Base-by-base conservation (phyloP, 2,797 vertebrate species). In the Lerista edwardsae region DNA sequence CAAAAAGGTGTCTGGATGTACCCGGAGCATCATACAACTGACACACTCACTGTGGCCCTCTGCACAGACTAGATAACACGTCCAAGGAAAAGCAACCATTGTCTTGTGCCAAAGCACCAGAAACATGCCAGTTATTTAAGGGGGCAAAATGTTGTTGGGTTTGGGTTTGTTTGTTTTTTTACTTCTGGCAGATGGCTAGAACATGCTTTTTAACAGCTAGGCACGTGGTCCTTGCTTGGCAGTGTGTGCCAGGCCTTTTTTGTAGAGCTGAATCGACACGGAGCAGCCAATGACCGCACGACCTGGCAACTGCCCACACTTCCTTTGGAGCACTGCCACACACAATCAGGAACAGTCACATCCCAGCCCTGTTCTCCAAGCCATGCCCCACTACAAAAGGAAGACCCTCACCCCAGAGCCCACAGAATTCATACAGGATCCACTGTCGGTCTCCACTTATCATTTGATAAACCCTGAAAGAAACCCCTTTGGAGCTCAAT, bases 211-310 rank as follows among this genome's bases (percentile, higher is more conserved):
- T 51, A 85, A 85, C 34, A 51, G 41, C 29, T 23, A 36, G 57
- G 67, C 55, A 62, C 21, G 23, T 61, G 71, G 51, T n/a, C 51
- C 67, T 77, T 61, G 21, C 71, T 86, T 82, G 79, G 73, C 41
- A 76, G 31, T n/a, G 57, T 69, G 34, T n/a, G 57, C 65, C 79
- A 82, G 55, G 41, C 57, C 73, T 51, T 27, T n/a, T 71, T 69
- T 61, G 64, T 41, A 75, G 80, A 62, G 12, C 41, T 62, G 55
- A 81, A 71, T 34, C 51, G 65, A 36, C n/a, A 57, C 3, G 51
- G 75, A 29, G 64, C 36, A 27, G 36, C 23, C 31, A 1, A 44
- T 44, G 23, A 31, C 55, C 44, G 34, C 14, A 8, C 27, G 34
- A 21, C 47, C 57, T 41, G 17, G 47, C 27, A 51, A 67, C 7